These are phyloP conservation scores for Kryptolebias ocellatus DNA, from an alignment of 2,797 vertebrate species.

Conservation along the genomic window DNA sequence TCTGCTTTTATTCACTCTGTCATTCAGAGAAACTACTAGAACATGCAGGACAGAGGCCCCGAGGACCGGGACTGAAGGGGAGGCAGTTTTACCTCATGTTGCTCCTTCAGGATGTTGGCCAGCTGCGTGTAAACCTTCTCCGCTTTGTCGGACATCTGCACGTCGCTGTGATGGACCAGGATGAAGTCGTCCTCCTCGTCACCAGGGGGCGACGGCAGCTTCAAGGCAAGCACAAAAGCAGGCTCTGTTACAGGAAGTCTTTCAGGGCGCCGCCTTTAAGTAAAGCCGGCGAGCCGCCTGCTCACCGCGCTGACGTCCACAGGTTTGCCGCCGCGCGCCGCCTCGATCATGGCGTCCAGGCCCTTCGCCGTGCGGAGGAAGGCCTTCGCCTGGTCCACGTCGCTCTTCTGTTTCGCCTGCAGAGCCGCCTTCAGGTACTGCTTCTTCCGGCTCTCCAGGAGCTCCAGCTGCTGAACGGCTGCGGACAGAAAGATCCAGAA, in stretches of 20 bases:
- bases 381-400: conserved; percentile 89
- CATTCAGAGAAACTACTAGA: no score
- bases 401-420: conserved; percentile 91
- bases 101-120: conserved; percentile 89
- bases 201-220: conserved; percentile 92
- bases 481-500: not conserved
- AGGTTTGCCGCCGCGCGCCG: conserved; percentile 82
- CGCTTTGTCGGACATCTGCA: conserved; percentile 88
- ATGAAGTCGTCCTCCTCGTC: conserved; percentile 94
- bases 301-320: conserved; percentile 89
- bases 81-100: conserved; percentile 83
- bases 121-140: conserved; percentile 91
- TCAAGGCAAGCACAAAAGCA: conserved; percentile 21
- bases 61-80: not conserved
- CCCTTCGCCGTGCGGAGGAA: conserved; percentile 88
- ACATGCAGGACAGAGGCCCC: no score
- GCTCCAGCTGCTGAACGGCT: conserved; percentile 88
- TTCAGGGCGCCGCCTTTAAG: no score
- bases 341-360: conserved; percentile 87
- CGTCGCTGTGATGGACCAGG: conserved; percentile 92
- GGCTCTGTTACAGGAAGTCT: not conserved
- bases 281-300: no score
- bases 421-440: conserved; percentile 92
- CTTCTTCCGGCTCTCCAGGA: conserved; percentile 89
- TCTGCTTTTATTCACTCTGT: no score